Base-by-base conservation (phyloP, 1,140 invertebrate species). In the Drosophila sp. region DNA sequence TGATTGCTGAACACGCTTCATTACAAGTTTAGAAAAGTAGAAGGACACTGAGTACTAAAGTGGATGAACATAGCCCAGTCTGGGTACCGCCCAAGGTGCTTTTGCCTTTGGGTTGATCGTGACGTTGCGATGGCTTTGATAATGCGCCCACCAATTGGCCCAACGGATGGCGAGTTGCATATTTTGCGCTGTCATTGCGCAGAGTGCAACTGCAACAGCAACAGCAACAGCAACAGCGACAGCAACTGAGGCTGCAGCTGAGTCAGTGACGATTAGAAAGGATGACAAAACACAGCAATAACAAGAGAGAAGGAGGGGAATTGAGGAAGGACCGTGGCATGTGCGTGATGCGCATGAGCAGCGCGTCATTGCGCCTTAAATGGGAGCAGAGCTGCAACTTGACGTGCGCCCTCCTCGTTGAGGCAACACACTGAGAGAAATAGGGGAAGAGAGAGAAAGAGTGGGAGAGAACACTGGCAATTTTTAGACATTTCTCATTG, bases 271-370 rank as follows among this genome's bases (percentile, higher is more conserved):
- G 72, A 78, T 78, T 78, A 78, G 76, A 78, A 78, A 58, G 76
- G 72, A 78, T 78, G 75, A 78, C 72, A 78, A 72, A 36, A 38
- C 50, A 57, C 50, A 57, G 29, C 21, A 38, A 38, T 14, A 59
- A 11, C 9, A 32, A 40, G n/a, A 59, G 62, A 16, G 18, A 21
- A 25, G 32, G 14, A 21, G 51, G 2, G 56, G 27, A 38, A 13
- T 1, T 13, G 70, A 40, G 45, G n/a, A 34, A 14, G 36, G 34
- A 56, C 56, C 48, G 56, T 57, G 50, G 63, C 74, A 76, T 83
- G 83, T 86, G 83, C 83, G 83, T 87, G 83, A 82, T 89, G 83
- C 83, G 83, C 83, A 87, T 87, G 83, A 87, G 83, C 80, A 83
- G 65, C 87, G 76, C 83, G 62, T 83, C 79, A 83, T 87, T 89